Percentiles rank a stretch among this genome's conserved stretches.
These are phyloP conservation scores for Zingel zingel DNA, from an alignment of 2,113 vertebrate species.

Conservation along the genomic window DNA sequence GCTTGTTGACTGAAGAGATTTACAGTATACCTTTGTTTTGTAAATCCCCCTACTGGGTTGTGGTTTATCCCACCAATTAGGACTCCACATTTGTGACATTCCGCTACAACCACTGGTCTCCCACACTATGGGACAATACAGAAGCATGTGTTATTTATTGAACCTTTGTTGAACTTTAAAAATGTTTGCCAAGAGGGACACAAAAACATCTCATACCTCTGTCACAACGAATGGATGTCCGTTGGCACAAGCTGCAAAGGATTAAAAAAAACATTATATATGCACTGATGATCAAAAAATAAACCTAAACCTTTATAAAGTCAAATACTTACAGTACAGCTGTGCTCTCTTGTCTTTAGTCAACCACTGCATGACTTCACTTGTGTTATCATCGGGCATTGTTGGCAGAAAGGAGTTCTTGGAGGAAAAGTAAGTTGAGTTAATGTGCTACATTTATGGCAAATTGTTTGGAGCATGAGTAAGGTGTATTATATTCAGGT, in stretches of 20 bases:
- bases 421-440: not conserved
- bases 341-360: rapidly evolving
- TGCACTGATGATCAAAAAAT: not conserved
- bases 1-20: not conserved
- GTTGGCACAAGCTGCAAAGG: conserved; percentile 70
- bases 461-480: not conserved
- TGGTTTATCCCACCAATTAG: conserved; percentile 55
- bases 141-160: not conserved
- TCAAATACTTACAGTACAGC: conserved; percentile 72
- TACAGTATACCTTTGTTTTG: not conserved
- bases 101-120: not conserved
- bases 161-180: rapidly evolving
- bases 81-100: conserved; percentile 65
- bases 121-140: conserved; percentile 74
- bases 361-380: conserved; percentile 60
- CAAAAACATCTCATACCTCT: conserved; percentile 59
- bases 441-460: not conserved
- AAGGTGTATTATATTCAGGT: not conserved
- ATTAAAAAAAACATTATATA: not conserved
- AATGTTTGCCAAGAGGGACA: not conserved
- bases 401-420: conserved; percentile 78
- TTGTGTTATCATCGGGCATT: conserved; percentile 80
- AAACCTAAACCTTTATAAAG: not conserved
- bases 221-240: conserved; percentile 72
- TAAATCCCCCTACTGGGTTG: conserved; percentile 57